A percentile compares a stretch with the other conserved stretches of the same genome.
These are phyloP conservation scores for Drosophila truncata DNA, from an alignment of 1,140 invertebrate species.

Conservation along the genomic window DNA sequence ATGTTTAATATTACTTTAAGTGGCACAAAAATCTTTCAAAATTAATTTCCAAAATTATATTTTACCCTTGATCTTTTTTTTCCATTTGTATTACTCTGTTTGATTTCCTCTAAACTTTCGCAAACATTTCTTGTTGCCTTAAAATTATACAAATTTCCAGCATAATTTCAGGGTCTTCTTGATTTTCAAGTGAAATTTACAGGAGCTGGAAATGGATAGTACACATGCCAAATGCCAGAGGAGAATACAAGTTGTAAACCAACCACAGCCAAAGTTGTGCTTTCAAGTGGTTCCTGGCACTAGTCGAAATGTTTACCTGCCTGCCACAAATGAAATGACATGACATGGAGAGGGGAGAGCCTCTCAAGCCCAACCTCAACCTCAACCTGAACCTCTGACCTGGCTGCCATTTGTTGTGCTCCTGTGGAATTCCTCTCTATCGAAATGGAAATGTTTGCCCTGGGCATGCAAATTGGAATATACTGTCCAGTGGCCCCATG, in stretches of 20 bases:
- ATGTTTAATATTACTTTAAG: no score
- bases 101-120: constrained; percentile 14
- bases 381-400: neutral
- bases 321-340: constrained; percentile 23
- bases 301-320: constrained; percentile 32
- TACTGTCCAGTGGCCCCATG: constrained; percentile 18
- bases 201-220: neutral
- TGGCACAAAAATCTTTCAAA: neutral
- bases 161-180: neutral
- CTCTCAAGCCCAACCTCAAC: neutral
- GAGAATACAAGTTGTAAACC: constrained; percentile 3
- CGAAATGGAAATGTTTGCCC: constrained; percentile 23
- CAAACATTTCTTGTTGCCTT: constrained; percentile 69
- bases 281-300: constrained; percentile 17
- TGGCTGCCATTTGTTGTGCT: constrained; percentile 6
- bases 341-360: neutral
- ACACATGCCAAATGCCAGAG: neutral
- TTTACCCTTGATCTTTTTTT: neutral
- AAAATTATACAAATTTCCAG: constrained; percentile 27
- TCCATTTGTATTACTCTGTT: neutral
- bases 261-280: constrained; percentile 10
- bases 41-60: neutral
- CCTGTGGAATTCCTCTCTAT: constrained; percentile 7
- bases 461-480: constrained; percentile 30
- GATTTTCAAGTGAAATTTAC: neutral